Base-by-base conservation (phyloP, 2,888 invertebrate genomes). In the Clepsis dumicolana region DNA sequence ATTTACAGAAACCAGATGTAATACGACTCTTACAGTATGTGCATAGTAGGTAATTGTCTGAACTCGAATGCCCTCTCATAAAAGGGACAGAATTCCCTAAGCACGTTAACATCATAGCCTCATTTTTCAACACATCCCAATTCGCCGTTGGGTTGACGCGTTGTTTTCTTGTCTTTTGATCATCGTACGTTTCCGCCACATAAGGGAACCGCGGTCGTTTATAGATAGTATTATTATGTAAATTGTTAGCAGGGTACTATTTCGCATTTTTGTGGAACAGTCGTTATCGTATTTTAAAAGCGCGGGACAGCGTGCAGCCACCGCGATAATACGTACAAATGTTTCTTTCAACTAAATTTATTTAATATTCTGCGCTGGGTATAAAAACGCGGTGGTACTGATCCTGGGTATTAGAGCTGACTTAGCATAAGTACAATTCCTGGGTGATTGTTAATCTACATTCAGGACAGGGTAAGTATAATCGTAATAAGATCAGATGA, bases 241-340 rank as follows among this genome's bases (percentile, higher is more conserved):
- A 68, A 68, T 65, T 68, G 68, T 64, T 68, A 68, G 63, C 63
- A 27, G 16, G 16, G 56, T 41, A 59, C 61, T 63, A n/a, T 63
- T 59, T 57, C 14, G 52, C 32, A 18, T 63, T 41, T 52, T 27
- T 18, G 52, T 14, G 25, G 54, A 35, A 29, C 14, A 44, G 50
- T 57, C 64, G 68, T 64, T 68, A 68, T 64, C 57, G 53, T 64
- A 68, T 68, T 68, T 68, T 64, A 59, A 64, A 68, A 64, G 57
- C 41, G 57, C 52, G 32, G 61, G 63, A 25, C 52, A 24, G 64
- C 59, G 41, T 63, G 67, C 41, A 27, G 60, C 35, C 25, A 2
- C 24, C 16, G 54, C 14, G 57, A 63, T 67, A 63, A 57, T 52
- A 63, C 12, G 12, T 48, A n/a, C 16, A 5, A 44, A 66, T 52